These are phyloP conservation scores for Ammodytes marinus DNA, from an alignment of 2,113 vertebrate genomes.

Conservation along the genomic window DNA sequence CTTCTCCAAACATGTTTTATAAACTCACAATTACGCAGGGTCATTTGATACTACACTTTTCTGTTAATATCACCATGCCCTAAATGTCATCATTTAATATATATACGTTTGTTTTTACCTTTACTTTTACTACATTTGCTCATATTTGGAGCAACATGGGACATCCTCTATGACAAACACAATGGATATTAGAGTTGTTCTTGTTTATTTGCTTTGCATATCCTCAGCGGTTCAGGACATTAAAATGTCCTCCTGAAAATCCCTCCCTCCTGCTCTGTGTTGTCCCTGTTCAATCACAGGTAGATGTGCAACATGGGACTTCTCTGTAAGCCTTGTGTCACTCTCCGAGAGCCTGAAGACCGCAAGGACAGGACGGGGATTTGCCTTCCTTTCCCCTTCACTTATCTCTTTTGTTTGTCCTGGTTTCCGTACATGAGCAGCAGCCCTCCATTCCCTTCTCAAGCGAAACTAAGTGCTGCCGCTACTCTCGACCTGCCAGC, in stretches of 20 bases:
- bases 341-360: slow-evolving; percentile 64
- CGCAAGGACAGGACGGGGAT: slow-evolving; percentile 56
- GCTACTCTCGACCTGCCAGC: slow-evolving; percentile 78
- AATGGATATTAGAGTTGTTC: slow-evolving; percentile 19
- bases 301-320: slow-evolving; percentile 46
- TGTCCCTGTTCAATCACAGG: slow-evolving; percentile 66
- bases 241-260: slow-evolving; percentile 43
- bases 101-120: too few species aligned
- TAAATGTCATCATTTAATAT: background rate
- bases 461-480: slow-evolving; percentile 82
- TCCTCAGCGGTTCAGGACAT: slow-evolving; percentile 44
- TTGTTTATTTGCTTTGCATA: slow-evolving; percentile 34
- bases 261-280: slow-evolving; percentile 29
- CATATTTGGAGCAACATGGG: slow-evolving; percentile 1
- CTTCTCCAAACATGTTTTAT: background rate
- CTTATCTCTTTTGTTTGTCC: slow-evolving; percentile 83
- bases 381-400: slow-evolving; percentile 78
- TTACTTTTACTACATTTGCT: background rate
- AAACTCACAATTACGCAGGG: background rate
- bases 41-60: background rate
- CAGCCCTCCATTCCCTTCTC: slow-evolving; percentile 70
- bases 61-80: background rate
- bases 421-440: slow-evolving; percentile 78
- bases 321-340: slow-evolving; percentile 63
- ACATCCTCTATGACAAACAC: background rate